phyloP scores from a whole-genome alignment of 2,888 invertebrate genomes.

The Erebia palarica region DNA sequence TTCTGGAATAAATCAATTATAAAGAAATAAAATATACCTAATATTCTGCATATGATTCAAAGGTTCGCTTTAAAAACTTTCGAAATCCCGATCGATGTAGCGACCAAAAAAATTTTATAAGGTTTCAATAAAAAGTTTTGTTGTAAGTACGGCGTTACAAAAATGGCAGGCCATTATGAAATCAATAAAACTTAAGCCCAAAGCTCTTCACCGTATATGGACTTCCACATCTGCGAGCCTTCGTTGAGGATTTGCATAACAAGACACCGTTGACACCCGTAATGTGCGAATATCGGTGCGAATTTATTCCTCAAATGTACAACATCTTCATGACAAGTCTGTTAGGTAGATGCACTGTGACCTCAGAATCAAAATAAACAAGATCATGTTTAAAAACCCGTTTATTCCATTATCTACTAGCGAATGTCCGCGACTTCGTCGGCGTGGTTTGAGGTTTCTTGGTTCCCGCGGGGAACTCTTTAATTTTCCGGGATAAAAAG shows the following conservation, averaged over 20 bases:
- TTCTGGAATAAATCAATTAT: background rate
- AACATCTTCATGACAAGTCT: slow-evolving; percentile 15
- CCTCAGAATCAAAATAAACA: background rate
- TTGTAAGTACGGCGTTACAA: slow-evolving; percentile 24
- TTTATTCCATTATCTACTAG: too few relatives aligned
- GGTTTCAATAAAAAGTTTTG: slow-evolving; percentile 27
- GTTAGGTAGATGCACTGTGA: background rate
- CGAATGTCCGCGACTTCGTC: too few relatives aligned
- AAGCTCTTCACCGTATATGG: slow-evolving; percentile 40
- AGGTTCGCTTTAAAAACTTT: slow-evolving; percentile 1
- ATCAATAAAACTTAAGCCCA: slow-evolving; percentile 40
- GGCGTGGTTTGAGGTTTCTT: too few relatives aligned
- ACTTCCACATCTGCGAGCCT: slow-evolving; percentile 53
- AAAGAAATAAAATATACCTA: background rate
- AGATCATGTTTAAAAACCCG: too few relatives aligned
- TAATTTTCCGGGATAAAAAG: too few relatives aligned
- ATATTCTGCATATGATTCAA: background rate
- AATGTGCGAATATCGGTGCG: slow-evolving; percentile 40
- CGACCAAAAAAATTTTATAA: background rate
- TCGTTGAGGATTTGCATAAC: slow-evolving; percentile 61
- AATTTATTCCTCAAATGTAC: slow-evolving; percentile 28
- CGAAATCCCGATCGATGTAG: background rate
- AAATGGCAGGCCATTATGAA: slow-evolving; percentile 39
- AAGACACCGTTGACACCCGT: slow-evolving; percentile 48
- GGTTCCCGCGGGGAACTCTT: too few relatives aligned